Base-by-base conservation (phyloP, 2,113 vertebrate genomes). In the Ifrita kowaldi region DNA sequence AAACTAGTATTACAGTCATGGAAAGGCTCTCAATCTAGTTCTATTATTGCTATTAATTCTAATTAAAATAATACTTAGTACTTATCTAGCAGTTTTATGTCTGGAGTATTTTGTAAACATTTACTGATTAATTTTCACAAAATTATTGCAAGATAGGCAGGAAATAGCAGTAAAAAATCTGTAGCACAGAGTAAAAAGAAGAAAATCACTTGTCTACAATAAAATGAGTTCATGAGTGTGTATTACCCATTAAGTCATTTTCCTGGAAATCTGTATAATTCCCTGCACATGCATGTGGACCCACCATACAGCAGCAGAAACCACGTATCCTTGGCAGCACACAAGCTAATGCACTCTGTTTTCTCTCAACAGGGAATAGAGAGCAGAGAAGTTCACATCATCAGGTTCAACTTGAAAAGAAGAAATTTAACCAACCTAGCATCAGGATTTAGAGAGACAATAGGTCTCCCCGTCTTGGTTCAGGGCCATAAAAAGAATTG, bases 81-180 rank as follows among this genome's bases (percentile, higher is more conserved):
- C 44, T 95, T 95, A 90, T 46, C 64, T 78, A 68, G 68, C 76
- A 89, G 76, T 74, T 94, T 96, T 93, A 93, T 87, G 86, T 75
- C 64, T 86, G 49, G 73, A 81, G 56, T 68, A 70, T 75, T 94
- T 96, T 95, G 90, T 78, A 97, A 96, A 94, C 76, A 90, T 75
- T 94, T 96, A 64, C 83, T 5, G 3, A 75, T 87, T 81, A 64
- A 90, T 96, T 90, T 93, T 93, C 56, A 75, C 74, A 75, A 32
- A 55, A 57, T 78, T 95, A 81, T 75, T 92, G 44, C 69, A 75
- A 92, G 44, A 53, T 75, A 70, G 76, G 83, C 59, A 81, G 80
- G 76, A 92, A 90, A 78, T 64, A 89, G 57, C 26, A 70, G 64
- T 26, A 15, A 83, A 90, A 91, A 78, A 27, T 32, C 71, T 56